Conservation (phyloP, 2,888 invertebrate genomes). For the Pasiphila rectangulata region DNA sequence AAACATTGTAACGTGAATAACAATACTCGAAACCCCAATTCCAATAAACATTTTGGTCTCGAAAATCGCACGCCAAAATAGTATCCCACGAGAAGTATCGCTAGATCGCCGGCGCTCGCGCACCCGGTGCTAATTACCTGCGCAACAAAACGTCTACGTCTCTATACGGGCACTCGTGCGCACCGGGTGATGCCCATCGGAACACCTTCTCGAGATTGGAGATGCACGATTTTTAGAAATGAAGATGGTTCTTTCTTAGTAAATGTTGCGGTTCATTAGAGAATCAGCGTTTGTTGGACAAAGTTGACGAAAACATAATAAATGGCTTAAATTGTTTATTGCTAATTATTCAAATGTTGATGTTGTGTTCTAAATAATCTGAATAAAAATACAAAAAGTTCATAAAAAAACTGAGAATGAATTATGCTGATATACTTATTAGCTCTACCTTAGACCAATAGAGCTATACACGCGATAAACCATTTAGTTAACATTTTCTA, state of each 20-base stretch:
- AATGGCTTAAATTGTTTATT: neutral
- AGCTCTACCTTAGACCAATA: too few relatives aligned
- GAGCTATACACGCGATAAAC: too few relatives aligned
- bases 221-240: conserved; percentile 44
- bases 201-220: conserved; percentile 38
- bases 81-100: conserved; percentile 14
- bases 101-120: conserved; percentile 40
- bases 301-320: too few relatives aligned
- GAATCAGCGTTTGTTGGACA: too few relatives aligned
- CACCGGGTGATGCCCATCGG: conserved; percentile 25
- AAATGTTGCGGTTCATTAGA: neutral
- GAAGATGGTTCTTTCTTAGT: conserved; percentile 13
- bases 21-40: too few relatives aligned
- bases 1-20: too few relatives aligned
- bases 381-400: too few relatives aligned
- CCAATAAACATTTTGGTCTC: neutral
- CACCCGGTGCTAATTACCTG: conserved; percentile 46
- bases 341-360: too few relatives aligned
- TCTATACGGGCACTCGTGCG: conserved; percentile 41
- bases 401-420: too few relatives aligned
- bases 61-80: conserved; percentile 3
- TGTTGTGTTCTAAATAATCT: too few relatives aligned
- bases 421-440: too few relatives aligned
- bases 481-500: too few relatives aligned
- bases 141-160: conserved; percentile 30